Conservation (phyloP, 2,113 vertebrate species). For the Etheostoma cragini region DNA sequence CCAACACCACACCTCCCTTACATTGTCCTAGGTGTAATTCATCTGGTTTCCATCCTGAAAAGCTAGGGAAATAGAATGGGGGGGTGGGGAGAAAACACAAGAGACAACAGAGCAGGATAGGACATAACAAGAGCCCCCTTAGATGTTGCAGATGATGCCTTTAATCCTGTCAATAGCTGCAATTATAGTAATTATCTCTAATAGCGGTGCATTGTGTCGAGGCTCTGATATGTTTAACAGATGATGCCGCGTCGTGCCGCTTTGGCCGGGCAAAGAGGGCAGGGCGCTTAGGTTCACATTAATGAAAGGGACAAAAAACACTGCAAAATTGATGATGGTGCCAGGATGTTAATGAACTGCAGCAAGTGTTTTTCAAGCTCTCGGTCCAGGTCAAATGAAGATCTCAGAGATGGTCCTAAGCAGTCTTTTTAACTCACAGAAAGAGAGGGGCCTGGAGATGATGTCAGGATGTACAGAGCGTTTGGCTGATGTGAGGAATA, state of each 20-base stretch:
- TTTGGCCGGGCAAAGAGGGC: constrained; percentile 50
- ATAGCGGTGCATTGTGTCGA: constrained; percentile 79
- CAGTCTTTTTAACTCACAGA: constrained; percentile 35
- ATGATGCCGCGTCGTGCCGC: constrained; percentile 70
- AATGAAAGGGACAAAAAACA: constrained; percentile 75
- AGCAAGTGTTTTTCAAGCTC: constrained; percentile 43
- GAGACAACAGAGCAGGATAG: constrained; percentile 62
- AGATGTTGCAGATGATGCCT: constrained; percentile 82
- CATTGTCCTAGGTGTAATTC: constrained; percentile 73
- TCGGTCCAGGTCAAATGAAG: constrained; percentile 55
- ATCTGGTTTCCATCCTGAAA: constrained; percentile 64
- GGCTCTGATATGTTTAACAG: constrained; percentile 83
- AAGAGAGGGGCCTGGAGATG: constrained; percentile 29
- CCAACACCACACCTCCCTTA: no score
- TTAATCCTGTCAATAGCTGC: constrained; percentile 87
- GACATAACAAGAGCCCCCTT: constrained; percentile 72
- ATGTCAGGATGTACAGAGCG: constrained; percentile 16
- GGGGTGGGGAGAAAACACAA: constrained; percentile 9
- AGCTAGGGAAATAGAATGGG: constrained; percentile 27
- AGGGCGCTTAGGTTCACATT: constrained; percentile 66
- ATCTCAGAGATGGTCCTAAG: constrained; percentile 31
- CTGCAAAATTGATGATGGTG: constrained; percentile 45
- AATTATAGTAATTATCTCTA: constrained; percentile 87
- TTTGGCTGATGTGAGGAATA: not conserved
- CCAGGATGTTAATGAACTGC: constrained; percentile 33